Evolutionary conservation across 1,140 invertebrate genomes (phyloP).

Genomic region (Gryon sp.): DNA sequence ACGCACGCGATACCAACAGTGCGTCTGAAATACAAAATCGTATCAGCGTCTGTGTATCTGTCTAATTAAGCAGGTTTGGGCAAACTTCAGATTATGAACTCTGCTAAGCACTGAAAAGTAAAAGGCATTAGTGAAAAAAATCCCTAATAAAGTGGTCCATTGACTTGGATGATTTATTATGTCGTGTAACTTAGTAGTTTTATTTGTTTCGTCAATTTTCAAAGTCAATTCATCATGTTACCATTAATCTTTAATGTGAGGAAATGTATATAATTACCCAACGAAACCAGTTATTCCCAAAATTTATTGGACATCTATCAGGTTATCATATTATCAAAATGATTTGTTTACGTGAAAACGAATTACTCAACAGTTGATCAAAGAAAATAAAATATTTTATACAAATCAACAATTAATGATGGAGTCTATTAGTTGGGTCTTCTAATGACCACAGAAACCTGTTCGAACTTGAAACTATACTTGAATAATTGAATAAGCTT

Average conservation of each 20-base stretch:
- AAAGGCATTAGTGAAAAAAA: constrained; percentile 22
- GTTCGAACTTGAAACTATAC: constrained; percentile 1
- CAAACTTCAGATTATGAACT: constrained; percentile 12
- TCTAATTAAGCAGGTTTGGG: constrained; percentile 23
- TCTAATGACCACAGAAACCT: constrained; percentile 12
- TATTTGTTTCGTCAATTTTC: constrained; percentile 31
- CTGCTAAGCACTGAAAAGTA: constrained; percentile 11
- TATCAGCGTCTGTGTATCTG: constrained; percentile 20
- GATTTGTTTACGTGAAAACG: no score
- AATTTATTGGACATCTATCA: constrained; percentile 12
- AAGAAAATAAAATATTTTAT: no score
- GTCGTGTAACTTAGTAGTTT: constrained; percentile 30
- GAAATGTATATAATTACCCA: constrained; percentile 13
- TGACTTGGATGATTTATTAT: constrained; percentile 33
- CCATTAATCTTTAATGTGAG: constrained; percentile 20
- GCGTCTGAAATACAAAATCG: constrained; percentile 20
- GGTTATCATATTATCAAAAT: no score
- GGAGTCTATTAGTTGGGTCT: no score
- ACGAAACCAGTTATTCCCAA: constrained; percentile 13
- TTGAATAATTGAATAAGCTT: constrained; percentile 13
- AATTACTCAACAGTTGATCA: no score
- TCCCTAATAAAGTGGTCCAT: constrained; percentile 33
- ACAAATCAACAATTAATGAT: not conserved
- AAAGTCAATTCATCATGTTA: constrained; percentile 23
- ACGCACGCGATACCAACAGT: not conserved